Base-by-base conservation (phyloP, 2,888 invertebrate genomes). In the Zygogramma bicolorata region DNA sequence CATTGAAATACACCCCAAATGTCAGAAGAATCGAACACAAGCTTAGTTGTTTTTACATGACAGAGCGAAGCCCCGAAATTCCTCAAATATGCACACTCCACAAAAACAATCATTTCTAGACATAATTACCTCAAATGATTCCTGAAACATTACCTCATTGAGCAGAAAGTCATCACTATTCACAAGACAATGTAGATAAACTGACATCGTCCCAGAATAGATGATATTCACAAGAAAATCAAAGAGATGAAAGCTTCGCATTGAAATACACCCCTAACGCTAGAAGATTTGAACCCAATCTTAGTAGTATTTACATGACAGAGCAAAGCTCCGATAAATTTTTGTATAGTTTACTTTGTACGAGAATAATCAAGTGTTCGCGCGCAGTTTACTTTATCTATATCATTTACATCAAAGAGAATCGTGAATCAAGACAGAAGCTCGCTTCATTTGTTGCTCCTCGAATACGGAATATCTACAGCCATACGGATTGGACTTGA, bases 321-420 rank as follows among this genome's bases (percentile, higher is more conserved):
- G 57, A 40, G 15, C 22, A 4, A 2, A 40, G 31, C 59, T n/a
- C n/a, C 53, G 27, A 27, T n/a, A 27, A n/a, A 53, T 53, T 53
- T 53, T 53, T 53, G 27, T 53, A 27, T 27, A 34, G 22, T 61
- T 40, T 38, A 27, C 60, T 38, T 34, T 60, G 34, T 10, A 61
- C 34, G 38, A 53, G 53, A 65, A 65, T 65, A 53, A 49, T 49
- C 38, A 40, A 49, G 2, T 34, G 18, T 31, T 22, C 46, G 62
- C 57, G 62, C 57, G 27, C 22, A 61, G 61, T 62, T 68, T 46
- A 18, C 42, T 49, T 61, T 18, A 25, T 25, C 38, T 38, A 57
- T 65, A 65, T 65, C 34, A 65, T 65, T 57, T 65, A 57, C 40
- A 53, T 49, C 34, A 65, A 65, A 42, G 42, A 42, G 27, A 65